Conservation (phyloP, 2,113 vertebrate species). For the Stegastes partitus region DNA sequence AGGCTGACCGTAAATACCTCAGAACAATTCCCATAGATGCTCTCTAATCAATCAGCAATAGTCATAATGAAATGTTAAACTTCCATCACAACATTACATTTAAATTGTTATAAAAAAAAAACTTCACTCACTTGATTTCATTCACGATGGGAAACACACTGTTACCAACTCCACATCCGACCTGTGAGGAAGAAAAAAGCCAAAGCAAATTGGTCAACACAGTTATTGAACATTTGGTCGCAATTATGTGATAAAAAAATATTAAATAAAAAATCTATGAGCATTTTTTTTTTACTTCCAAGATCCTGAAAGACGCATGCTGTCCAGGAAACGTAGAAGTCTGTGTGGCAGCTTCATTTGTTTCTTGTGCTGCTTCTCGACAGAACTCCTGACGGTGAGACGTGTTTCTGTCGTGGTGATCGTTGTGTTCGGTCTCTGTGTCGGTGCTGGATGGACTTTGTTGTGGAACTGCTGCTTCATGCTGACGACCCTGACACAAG, state of each 20-base stretch:
- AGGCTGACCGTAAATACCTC: not conserved
- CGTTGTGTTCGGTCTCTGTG: slow-evolving; percentile 16
- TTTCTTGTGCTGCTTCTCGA: slow-evolving; percentile 10
- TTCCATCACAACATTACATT: not conserved
- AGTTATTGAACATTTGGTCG: slow-evolving; percentile 1
- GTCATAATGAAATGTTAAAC: not conserved
- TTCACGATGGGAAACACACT: slow-evolving; percentile 93
- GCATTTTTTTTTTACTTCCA: no score
- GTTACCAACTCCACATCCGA: slow-evolving; percentile 95
- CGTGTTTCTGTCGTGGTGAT: slow-evolving; percentile 13
- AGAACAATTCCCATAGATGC: not conserved
- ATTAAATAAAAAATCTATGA: slow-evolving; percentile 49
- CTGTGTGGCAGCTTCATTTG: slow-evolving; percentile 16
- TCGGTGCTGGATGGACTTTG: slow-evolving; percentile 13
- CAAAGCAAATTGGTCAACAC: not conserved
- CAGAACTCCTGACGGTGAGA: not conserved
- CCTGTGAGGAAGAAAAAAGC: slow-evolving; percentile 79
- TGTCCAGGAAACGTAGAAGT: slow-evolving; percentile 87
- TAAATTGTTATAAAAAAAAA: no score
- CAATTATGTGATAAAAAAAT: not conserved
- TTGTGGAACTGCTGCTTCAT: not conserved
- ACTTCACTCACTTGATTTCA: slow-evolving; percentile 84
- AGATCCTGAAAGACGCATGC: slow-evolving; percentile 88
- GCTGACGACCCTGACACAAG: slow-evolving; percentile 5
- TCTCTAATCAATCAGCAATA: not conserved